Percentiles rank a stretch among this genome's conserved stretches.
Conservation (phyloP, 2,113 vertebrate species). For the Oreocharis arfaki region DNA sequence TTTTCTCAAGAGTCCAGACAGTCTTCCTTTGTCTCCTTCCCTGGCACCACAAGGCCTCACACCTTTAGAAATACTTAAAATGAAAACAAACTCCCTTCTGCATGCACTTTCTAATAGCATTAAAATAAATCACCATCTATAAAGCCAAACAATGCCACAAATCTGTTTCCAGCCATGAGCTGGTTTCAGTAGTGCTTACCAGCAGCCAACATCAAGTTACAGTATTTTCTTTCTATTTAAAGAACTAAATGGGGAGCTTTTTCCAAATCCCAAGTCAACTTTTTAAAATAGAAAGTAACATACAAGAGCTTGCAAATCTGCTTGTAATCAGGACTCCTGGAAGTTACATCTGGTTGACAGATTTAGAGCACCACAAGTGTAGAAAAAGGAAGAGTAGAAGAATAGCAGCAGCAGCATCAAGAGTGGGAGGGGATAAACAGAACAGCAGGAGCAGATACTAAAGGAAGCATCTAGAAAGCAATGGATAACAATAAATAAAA, state of each 20-base stretch:
- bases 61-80: slow-evolving; percentile 3
- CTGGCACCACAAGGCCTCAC: background rate
- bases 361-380: slow-evolving; percentile 42
- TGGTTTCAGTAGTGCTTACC: slow-evolving; percentile 29
- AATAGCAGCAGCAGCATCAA: background rate
- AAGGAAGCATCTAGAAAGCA: background rate
- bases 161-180: background rate
- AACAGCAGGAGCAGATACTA: background rate
- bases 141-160: background rate
- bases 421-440: background rate
- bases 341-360: slow-evolving; percentile 57
- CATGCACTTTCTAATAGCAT: background rate
- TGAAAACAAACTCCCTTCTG: background rate
- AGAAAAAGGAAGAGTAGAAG: background rate
- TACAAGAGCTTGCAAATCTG: slow-evolving; percentile 46
- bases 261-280: slow-evolving; percentile 24
- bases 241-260: background rate
- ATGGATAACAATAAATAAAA: background rate
- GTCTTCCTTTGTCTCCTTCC: background rate
- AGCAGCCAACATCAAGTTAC: background rate
- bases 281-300: slow-evolving; percentile 27
- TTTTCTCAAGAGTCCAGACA: background rate
- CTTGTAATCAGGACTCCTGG: slow-evolving; percentile 42
- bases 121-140: background rate
- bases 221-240: slow-evolving; percentile 18